phyloP scores from a whole-genome alignment of 2,797 vertebrate genomes.

The Trachurus trachurus region DNA sequence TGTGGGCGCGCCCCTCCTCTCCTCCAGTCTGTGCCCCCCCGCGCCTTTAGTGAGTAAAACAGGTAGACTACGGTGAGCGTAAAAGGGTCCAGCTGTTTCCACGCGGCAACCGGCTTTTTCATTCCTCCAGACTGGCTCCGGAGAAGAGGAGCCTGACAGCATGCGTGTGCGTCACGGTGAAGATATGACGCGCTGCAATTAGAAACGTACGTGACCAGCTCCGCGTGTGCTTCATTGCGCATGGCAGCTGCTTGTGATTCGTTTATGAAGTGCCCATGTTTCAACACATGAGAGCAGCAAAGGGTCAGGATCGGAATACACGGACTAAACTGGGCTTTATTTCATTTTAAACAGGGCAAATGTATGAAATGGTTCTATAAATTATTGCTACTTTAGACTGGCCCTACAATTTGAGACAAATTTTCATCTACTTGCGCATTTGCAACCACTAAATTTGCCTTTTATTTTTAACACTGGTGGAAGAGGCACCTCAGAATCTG shows the following conservation, averaged over 20 bases:
- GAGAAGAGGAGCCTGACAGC: background rate
- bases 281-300: conserved; percentile 37
- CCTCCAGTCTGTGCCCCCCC: background rate
- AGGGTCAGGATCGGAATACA: too few species aligned
- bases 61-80: too few species aligned
- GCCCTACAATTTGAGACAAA: too few species aligned
- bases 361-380: too few species aligned
- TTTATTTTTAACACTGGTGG: too few species aligned
- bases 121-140: background rate
- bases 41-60: background rate
- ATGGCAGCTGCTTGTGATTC: background rate
- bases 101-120: background rate
- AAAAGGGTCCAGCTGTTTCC: background rate
- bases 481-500: too few species aligned
- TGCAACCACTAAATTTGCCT: too few species aligned
- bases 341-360: background rate
- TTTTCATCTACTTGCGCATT: too few species aligned
- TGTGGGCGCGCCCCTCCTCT: background rate
- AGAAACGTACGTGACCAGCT: conserved; percentile 52
- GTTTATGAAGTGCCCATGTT: background rate
- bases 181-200: background rate
- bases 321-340: too few species aligned
- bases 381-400: too few species aligned
- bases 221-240: background rate
- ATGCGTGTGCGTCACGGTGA: conserved; percentile 20